These are phyloP conservation scores for Elanoides forficatus DNA, from an alignment of 2,113 vertebrate genomes.

Conservation along the genomic window DNA sequence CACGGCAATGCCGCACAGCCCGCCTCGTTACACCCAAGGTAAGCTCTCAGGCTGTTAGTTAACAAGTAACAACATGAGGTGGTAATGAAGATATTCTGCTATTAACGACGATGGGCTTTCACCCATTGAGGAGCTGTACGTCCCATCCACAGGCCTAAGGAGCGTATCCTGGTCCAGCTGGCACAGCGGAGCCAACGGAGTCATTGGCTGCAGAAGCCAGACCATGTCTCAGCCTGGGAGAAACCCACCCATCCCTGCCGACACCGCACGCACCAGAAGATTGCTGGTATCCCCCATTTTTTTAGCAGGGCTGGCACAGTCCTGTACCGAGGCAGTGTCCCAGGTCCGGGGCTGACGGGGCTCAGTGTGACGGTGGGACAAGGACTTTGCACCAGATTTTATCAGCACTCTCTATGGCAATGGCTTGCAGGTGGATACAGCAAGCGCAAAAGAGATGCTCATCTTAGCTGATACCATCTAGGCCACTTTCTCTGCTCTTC, in stretches of 20 bases:
- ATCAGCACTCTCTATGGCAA: background rate
- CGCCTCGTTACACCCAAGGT: rapidly evolving
- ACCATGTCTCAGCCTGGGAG: background rate
- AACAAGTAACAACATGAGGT: background rate
- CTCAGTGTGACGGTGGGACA: background rate
- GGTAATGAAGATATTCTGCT: background rate
- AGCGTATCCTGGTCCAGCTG: background rate
- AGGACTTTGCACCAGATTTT: background rate
- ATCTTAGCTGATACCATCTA: background rate
- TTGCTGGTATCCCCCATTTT: background rate
- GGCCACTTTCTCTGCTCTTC: background rate
- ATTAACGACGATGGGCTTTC: rapidly evolving
- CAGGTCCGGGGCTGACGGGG: background rate
- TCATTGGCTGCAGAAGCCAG: background rate
- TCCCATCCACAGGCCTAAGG: background rate
- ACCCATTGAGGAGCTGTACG: background rate
- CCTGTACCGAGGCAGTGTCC: background rate
- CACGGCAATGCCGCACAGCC: background rate
- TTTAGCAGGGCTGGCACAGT: background rate
- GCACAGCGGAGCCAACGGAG: rapidly evolving
- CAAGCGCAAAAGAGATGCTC: background rate
- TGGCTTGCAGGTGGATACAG: background rate
- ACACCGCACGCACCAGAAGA: rapidly evolving
- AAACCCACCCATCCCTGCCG: background rate
- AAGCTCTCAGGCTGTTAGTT: background rate